Base-by-base conservation (phyloP, 2,888 invertebrate genomes). In the Caenorhabditis japonica region DNA sequence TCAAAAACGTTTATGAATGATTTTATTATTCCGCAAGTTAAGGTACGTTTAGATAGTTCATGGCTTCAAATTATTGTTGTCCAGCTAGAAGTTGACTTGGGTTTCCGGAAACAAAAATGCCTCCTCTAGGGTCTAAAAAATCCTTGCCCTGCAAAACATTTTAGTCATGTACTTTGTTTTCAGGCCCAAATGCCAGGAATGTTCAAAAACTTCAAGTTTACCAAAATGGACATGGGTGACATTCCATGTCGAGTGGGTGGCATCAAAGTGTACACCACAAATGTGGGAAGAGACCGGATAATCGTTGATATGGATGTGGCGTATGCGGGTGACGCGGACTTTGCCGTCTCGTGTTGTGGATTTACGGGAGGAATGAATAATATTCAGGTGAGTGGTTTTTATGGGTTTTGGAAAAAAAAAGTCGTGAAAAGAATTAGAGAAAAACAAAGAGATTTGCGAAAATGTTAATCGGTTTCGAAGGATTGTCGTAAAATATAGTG, bases 241-340 rank as follows among this genome's bases (percentile, higher is more conserved):
- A 94, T 96, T 88, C 86, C 87, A 13, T 83, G 82, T 46, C 70
- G 87, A 36, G 85, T 87, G n/a, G 82, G 83, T 30, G 87, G 87
- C 12, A 80, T 87, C 43, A 87, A 87, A 73, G 95, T 97, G 10
- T 97, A 97, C 88, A 95, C 95, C 83, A 93, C 94, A 88, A 94
- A 95, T 88, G 92, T 94, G 27, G 93, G 93, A 25, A 82, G 90
- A 56, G 89, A 91, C 83, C 96, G 97, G 90, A 95, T 99, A 83
- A 94, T 97, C 84, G 93, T 99, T 92, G 99, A 99, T 89, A 90
- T 97, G 83, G 97, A 97, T 90, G 90, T 97, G 71, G 93, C 94
- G 86, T 97, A 97, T 89, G 94, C 95, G 75, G 96, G 97, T 43
- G 97, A 99, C 89, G 95, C 95, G 88, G 94, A 97, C 89, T 94